Evolutionary conservation across 2,113 vertebrate species (phyloP), one percentile per base, ranked within the genome.

Genomic region (Geothlypis trichas): DNA sequence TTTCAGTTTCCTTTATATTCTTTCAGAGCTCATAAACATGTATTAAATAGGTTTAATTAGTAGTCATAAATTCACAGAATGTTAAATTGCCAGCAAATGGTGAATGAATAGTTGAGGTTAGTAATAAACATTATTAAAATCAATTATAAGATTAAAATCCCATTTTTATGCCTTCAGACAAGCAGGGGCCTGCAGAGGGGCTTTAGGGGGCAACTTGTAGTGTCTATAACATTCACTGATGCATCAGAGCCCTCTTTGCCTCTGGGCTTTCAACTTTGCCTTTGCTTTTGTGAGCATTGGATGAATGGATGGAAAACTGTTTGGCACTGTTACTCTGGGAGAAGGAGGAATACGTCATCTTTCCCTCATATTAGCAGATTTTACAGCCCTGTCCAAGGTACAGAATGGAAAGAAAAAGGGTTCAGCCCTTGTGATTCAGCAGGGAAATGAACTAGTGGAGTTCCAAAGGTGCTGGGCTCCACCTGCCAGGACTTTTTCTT

Each of bases 251-350:
- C 9, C 11, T 39, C 16, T 52, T 30, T 69, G 44, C 37, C 20
- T 37, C 61, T 52, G 37, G 58, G 16, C 11, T 67, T 71, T 14
- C 27, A 23, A 15, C 5, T 67, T 33, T 74, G 55, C 52, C 15
- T 84, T 62, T 62, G 41, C 46, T 75, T 78, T 54, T 11, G 5
- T 12, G 16, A 67, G n/a, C 17, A 10, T 1, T 1, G 4, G 24
- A 39, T 35, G 1, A 63, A 33, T 0, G 3, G 28, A 37, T 7
- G 0, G 0, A 84, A 42, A 71, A n/a, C 6, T 2, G 18, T 24
- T 92, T 68, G 44, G 49, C 22, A 6, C 58, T 15, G 6, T 33
- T 30, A 37, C 22, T 23, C 37, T 35, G 11, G 21, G 33, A 44
- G 39, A 84, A 68, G 8, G 22, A 22, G 13, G 58, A 85, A 26